Evolutionary conservation across 2,888 invertebrate genomes (phyloP).

Genomic region (Drosophila nigricruria): DNA sequence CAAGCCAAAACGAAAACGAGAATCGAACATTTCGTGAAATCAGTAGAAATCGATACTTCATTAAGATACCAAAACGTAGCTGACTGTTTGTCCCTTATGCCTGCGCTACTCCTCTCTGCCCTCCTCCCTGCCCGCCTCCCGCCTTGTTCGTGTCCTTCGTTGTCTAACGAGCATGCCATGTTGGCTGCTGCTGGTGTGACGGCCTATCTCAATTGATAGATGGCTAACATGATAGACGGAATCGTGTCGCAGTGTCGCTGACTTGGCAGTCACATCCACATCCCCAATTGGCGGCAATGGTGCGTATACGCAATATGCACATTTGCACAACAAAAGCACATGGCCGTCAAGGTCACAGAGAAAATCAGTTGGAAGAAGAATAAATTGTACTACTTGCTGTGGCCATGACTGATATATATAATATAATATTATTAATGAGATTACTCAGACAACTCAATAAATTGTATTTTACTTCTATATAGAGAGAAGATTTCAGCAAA

Average conservation of each 20-base stretch:
- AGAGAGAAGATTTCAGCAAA: not conserved
- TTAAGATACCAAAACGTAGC: constrained; percentile 69
- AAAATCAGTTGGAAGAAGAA: not conserved
- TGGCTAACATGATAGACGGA: constrained; percentile 72
- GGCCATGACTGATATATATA: not conserved
- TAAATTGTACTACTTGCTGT: not conserved
- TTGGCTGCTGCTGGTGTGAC: constrained; percentile 33
- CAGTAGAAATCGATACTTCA: constrained; percentile 78
- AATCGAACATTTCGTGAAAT: constrained; percentile 67
- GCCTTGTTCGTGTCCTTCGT: not conserved
- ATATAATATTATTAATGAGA: not conserved
- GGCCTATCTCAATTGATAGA: constrained; percentile 76
- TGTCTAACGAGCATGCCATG: constrained; percentile 59
- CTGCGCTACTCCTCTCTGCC: not conserved
- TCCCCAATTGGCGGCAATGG: constrained; percentile 5
- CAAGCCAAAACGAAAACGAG: constrained; percentile 30
- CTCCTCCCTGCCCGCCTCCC: not conserved
- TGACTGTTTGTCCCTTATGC: constrained; percentile 7
- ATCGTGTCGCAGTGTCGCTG: constrained; percentile 49
- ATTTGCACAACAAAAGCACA: constrained; percentile 34
- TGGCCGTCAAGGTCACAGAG: constrained; percentile 34
- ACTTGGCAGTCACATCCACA: constrained; percentile 36
- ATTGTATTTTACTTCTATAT: not conserved
- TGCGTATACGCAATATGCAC: constrained; percentile 52
- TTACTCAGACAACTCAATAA: not conserved